Conservation (phyloP, 1,140 invertebrate genomes). For the Arion vulgaris region DNA sequence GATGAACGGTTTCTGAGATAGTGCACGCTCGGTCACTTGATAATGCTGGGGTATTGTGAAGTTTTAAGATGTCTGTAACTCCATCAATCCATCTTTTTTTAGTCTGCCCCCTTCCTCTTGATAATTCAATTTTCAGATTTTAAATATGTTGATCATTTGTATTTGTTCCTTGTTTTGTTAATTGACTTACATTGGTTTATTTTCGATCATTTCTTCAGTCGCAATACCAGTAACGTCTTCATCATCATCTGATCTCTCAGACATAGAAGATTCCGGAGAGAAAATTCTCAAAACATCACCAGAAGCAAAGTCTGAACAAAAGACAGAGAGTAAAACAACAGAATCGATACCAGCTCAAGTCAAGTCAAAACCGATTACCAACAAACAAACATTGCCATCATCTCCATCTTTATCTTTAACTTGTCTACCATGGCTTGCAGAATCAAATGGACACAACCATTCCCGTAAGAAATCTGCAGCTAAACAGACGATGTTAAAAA, state of each 20-base stretch:
- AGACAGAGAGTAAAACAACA: not conserved
- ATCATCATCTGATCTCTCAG: not conserved
- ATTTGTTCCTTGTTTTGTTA: too few species aligned
- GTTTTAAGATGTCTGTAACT: too few species aligned
- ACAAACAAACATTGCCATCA: not conserved
- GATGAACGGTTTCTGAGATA: too few species aligned
- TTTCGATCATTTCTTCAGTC: not conserved
- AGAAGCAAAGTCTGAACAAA: not conserved
- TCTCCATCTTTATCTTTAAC: conserved; percentile 1
- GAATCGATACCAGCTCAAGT: not conserved
- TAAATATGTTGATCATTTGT: too few species aligned
- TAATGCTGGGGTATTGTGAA: too few species aligned
- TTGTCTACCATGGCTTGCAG: not conserved
- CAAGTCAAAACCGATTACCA: not conserved
- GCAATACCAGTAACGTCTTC: not conserved
- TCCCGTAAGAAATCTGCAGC: not conserved
- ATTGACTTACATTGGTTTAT: too few species aligned
- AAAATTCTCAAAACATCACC: not conserved
- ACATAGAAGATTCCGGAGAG: not conserved
- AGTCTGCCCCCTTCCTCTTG: too few species aligned
- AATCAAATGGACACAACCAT: not conserved
- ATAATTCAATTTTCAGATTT: too few species aligned
- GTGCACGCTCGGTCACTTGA: too few species aligned
- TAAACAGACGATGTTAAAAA: not conserved
- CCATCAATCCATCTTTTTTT: too few species aligned